Evolutionary conservation across 2,888 invertebrate genomes (phyloP), one percentile per base, ranked within the genome.

Genomic region (Cryptophagus acutangulus): DNA sequence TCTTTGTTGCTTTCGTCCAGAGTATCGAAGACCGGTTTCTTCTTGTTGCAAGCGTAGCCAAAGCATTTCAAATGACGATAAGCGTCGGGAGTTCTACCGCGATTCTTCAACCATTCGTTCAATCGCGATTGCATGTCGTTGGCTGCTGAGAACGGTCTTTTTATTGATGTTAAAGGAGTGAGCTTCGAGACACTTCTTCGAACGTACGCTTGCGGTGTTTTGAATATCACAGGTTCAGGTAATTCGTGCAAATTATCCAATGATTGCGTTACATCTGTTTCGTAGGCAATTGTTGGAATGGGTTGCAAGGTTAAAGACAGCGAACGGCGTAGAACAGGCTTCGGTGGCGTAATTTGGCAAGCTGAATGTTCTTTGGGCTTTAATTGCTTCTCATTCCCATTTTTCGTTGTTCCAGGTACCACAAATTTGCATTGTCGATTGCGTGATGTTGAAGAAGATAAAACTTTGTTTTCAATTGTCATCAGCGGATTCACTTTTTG

Each of bases 61-160:
- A 77, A 78, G 51, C 75, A 77, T 55, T 75, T 74, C 18, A 78
- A 60, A 54, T 77, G 76, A 9, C 73, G 73, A 51, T 70, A 77
- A 0, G 71, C 66, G 31, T 71, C 65, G 0, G 74, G 33, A 0
- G 72, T 69, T 49, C 75, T 76, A 0, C 76, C 76, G 10, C 69
- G 62, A 43, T 73, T 74, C 28, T 69, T 62, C 3, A 79, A 58
- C 78, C 78, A 79, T 1, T 68, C 63, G 34, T 71, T 71, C 10
- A 79, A 54, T 36, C 71, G 48, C 25, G 45, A 45, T 39, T 54
- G 46, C 13, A 58, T 33, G 15, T 48, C 48, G 10, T 46, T 51
- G 18, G 38, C 18, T n/a, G 16, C 26, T 31, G 36, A 42, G 6
- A 40, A 12, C 4, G 43, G 42, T 31, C 38, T 40, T 15, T 3